Evolutionary conservation across 2,113 vertebrate genomes (phyloP).

Genomic region (Philantomba maxwellii): DNA sequence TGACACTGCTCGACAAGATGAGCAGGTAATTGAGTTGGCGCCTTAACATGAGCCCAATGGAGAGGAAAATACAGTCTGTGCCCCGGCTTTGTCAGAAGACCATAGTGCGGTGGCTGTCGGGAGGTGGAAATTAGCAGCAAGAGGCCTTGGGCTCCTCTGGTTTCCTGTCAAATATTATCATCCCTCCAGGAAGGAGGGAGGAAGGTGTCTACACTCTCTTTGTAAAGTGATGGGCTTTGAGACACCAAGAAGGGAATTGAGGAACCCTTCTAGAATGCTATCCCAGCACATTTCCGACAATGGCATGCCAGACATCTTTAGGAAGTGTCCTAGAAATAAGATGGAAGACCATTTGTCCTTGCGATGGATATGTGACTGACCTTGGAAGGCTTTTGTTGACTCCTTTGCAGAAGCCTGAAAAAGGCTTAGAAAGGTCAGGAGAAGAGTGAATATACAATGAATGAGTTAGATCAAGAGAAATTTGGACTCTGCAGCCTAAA

Average conservation of each 20-base stretch:
- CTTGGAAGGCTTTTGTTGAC: neutral
- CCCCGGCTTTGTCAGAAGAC: neutral
- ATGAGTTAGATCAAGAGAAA: neutral
- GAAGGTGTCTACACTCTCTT: neutral
- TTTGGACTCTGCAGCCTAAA: neutral
- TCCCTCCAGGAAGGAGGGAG: neutral
- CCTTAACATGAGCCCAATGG: neutral
- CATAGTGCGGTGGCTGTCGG: neutral
- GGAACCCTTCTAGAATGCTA: neutral
- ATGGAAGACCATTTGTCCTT: neutral
- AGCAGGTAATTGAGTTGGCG: neutral
- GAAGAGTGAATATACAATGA: neutral
- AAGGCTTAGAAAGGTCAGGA: neutral
- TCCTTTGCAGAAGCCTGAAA: neutral
- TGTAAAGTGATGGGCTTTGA: neutral
- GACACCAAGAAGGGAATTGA: neutral
- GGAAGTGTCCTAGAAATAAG: neutral
- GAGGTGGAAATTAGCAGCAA: neutral
- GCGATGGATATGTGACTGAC: neutral
- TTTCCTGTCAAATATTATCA: neutral
- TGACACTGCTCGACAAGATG: neutral
- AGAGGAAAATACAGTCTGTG: neutral
- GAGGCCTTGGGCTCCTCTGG: neutral
- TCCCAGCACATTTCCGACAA: neutral
- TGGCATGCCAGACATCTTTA: neutral